Conservation (phyloP, 2,113 vertebrate species). For the Cyanoderma ruficeps region DNA sequence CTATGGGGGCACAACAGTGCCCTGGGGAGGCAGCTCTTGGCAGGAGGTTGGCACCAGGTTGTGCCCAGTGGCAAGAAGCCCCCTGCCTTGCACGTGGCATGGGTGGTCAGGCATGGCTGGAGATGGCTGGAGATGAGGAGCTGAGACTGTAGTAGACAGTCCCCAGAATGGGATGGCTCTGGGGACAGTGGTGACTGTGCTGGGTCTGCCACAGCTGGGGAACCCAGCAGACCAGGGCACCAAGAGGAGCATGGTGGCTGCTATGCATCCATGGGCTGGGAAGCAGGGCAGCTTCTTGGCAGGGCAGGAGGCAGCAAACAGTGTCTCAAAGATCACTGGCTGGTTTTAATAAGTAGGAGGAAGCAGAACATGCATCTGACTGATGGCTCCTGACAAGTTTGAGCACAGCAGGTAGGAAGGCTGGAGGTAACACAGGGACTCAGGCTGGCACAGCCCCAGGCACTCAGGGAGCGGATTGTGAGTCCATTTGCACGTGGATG, state of each 20-base stretch:
- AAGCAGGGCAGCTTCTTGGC: accelerated
- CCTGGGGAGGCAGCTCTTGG: not conserved
- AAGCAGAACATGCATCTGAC: not conserved
- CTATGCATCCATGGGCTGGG: not conserved
- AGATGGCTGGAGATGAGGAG: not conserved
- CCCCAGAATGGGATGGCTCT: not conserved
- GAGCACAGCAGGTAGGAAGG: not conserved
- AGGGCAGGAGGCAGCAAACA: not conserved
- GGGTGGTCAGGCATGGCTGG: not conserved
- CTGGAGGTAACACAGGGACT: not conserved
- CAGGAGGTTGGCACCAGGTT: not conserved
- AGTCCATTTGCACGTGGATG: not conserved
- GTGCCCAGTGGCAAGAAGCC: not conserved
- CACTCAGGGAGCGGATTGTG: not conserved
- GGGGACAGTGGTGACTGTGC: not conserved
- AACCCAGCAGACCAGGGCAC: too few relatives aligned
- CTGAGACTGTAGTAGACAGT: not conserved
- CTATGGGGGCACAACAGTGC: not conserved
- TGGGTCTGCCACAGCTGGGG: not conserved
- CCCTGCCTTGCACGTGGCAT: accelerated
- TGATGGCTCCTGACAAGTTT: not conserved
- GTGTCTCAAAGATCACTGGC: constrained; percentile 39
- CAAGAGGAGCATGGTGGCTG: not conserved
- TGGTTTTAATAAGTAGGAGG: not conserved
- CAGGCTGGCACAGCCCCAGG: not conserved